These are phyloP conservation scores for Petrosia ficiformis DNA, from an alignment of 37 sponge, comb jelly and placozoan genomes.

Conservation along the genomic window DNA sequence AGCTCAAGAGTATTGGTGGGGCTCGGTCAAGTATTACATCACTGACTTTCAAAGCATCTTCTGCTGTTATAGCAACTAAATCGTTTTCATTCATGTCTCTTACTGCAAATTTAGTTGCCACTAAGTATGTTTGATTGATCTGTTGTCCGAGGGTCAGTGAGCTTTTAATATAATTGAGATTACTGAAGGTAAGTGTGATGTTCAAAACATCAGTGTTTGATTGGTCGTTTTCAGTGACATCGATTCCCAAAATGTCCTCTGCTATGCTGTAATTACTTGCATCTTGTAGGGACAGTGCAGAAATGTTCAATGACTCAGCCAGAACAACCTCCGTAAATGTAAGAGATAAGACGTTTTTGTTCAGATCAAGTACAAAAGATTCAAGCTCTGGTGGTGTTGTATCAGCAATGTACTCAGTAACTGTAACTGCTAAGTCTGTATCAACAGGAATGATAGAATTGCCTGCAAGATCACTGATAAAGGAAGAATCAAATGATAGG, in stretches of 20 bases:
- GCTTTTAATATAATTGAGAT: slow-evolving; percentile 56
- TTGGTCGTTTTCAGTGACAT: background rate
- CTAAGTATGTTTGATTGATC: slow-evolving; percentile 56
- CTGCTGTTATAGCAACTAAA: slow-evolving; percentile 28
- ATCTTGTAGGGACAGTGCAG: slow-evolving; percentile 67
- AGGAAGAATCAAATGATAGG: slow-evolving; percentile 38
- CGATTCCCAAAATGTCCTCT: slow-evolving; percentile 12
- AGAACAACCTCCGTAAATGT: slow-evolving; percentile 76
- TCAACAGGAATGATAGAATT: slow-evolving; percentile 24
- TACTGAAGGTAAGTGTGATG: slow-evolving; percentile 22
- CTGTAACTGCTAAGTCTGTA: slow-evolving; percentile 41
- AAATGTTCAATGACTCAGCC: slow-evolving; percentile 30
- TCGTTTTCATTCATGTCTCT: slow-evolving; percentile 61
- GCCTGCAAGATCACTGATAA: slow-evolving; percentile 53
- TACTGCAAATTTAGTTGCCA: slow-evolving; percentile 29
- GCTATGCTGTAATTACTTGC: background rate
- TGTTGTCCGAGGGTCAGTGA: slow-evolving; percentile 37
- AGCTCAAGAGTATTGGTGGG: slow-evolving; percentile 63
- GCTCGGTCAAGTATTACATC: slow-evolving; percentile 50
- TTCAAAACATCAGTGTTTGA: slow-evolving; percentile 25
- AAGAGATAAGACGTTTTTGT: slow-evolving; percentile 48
- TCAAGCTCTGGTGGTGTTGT: slow-evolving; percentile 48
- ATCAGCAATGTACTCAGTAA: slow-evolving; percentile 48
- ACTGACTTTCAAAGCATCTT: slow-evolving; percentile 30
- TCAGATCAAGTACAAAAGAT: slow-evolving; percentile 67